These are phyloP conservation scores for Eubasilissa regina DNA, from an alignment of 1,140 invertebrate genomes.

Conservation along the genomic window DNA sequence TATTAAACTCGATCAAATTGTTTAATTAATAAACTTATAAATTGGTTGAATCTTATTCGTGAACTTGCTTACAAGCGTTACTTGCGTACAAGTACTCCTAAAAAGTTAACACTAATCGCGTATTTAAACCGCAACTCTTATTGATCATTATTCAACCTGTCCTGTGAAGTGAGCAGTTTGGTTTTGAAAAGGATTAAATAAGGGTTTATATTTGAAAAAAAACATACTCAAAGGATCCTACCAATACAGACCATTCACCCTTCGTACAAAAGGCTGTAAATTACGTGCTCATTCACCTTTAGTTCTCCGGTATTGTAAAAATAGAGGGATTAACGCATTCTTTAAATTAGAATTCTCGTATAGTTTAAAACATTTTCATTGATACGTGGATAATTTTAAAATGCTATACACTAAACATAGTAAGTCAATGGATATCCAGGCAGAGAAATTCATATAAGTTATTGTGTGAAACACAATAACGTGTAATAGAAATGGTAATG, in stretches of 20 bases:
- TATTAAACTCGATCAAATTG: no score
- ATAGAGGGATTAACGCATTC: conserved; percentile 14
- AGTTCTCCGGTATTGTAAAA: neutral
- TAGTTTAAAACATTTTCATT: neutral
- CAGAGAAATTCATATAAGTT: no score
- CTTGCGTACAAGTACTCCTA: neutral
- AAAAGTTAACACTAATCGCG: conserved; percentile 25
- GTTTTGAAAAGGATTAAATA: conserved; percentile 59
- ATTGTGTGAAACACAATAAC: no score
- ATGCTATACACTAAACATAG: neutral
- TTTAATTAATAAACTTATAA: no score
- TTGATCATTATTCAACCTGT: conserved; percentile 55
- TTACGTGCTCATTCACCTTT: neutral
- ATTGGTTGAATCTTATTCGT: no score
- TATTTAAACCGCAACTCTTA: conserved; percentile 35
- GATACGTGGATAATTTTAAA: neutral
- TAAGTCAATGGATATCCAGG: no score
- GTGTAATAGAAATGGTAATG: no score
- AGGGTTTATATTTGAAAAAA: conserved; percentile 49
- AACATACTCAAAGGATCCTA: neutral
- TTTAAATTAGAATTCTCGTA: neutral
- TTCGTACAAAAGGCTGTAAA: conserved; percentile 9
- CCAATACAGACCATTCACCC: neutral
- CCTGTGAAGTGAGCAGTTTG: conserved; percentile 52
- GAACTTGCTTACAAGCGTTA: no score